Percentiles rank a stretch among this genome's conserved stretches.
Evolutionary conservation across 2,888 invertebrate genomes (phyloP).

Genomic region (Chydorus sphaericus): DNA sequence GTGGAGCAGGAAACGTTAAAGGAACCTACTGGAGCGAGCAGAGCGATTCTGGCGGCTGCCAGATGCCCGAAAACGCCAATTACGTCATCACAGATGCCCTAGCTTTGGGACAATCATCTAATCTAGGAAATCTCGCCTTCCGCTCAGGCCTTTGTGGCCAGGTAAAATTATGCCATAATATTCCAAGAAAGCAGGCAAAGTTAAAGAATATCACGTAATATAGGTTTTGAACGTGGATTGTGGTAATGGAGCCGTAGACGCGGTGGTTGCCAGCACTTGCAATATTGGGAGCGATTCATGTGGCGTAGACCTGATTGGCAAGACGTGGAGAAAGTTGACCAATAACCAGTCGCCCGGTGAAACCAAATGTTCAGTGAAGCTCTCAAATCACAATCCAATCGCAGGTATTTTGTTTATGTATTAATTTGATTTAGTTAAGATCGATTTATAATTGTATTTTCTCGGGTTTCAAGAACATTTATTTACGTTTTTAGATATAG

Average conservation of each 20-base stretch:
- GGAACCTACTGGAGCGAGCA: neutral
- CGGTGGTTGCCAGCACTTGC: neutral
- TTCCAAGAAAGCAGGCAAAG: too few species aligned
- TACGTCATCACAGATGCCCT: neutral
- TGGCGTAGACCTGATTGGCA: neutral
- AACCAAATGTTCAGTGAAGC: neutral
- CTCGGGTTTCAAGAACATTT: too few species aligned
- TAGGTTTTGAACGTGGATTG: neutral
- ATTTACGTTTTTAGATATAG: too few species aligned
- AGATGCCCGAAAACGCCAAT: neutral
- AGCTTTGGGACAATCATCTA: neutral
- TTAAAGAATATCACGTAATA: too few species aligned
- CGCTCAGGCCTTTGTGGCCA: neutral
- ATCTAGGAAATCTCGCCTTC: neutral
- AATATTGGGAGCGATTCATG: neutral
- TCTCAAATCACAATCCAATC: neutral
- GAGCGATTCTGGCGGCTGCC: neutral
- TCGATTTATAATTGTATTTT: too few species aligned
- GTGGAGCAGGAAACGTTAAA: neutral
- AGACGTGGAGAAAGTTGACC: neutral
- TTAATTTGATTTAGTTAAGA: too few species aligned
- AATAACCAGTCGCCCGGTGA: neutral
- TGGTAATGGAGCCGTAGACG: neutral
- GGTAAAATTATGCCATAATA: too few species aligned
- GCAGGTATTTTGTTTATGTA: too few species aligned